Conservation (phyloP, 1,140 invertebrate species). For the Amphibalanus amphitrite region DNA sequence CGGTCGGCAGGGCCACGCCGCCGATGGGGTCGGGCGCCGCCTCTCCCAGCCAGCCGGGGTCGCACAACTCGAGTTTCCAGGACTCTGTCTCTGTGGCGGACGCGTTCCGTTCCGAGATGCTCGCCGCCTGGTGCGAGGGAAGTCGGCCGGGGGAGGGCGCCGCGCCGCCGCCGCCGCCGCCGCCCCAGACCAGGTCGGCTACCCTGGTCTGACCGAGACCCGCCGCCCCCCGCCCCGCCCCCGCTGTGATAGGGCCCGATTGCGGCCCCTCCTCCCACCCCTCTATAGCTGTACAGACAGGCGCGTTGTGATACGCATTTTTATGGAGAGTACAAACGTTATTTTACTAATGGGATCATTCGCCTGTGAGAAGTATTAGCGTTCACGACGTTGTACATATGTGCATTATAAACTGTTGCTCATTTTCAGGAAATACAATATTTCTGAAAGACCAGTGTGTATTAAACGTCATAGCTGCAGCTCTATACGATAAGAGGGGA, state of each 20-base stretch:
- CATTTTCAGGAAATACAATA: constrained; percentile 1
- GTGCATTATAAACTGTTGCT: neutral
- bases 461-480: no score
- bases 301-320: neutral
- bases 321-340: neutral
- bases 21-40: neutral
- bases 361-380: neutral
- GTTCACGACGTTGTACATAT: neutral
- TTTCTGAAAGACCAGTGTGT: neutral
- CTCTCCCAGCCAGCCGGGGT: neutral
- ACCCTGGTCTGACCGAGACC: neutral
- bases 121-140: constrained; percentile 28
- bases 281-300: neutral
- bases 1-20: neutral
- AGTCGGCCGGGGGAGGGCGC: no score
- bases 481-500: no score
- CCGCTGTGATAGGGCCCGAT: no score
- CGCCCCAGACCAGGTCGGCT: no score
- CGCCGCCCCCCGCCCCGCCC: no score
- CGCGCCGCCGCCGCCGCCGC: no score
- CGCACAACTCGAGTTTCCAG: neutral
- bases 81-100: constrained; percentile 21
- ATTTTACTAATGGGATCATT: constrained; percentile 2
- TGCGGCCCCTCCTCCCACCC: neutral
- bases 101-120: constrained; percentile 26